phyloP scores from a whole-genome alignment of 2,888 invertebrate genomes.

The Trichacis sp. region DNA sequence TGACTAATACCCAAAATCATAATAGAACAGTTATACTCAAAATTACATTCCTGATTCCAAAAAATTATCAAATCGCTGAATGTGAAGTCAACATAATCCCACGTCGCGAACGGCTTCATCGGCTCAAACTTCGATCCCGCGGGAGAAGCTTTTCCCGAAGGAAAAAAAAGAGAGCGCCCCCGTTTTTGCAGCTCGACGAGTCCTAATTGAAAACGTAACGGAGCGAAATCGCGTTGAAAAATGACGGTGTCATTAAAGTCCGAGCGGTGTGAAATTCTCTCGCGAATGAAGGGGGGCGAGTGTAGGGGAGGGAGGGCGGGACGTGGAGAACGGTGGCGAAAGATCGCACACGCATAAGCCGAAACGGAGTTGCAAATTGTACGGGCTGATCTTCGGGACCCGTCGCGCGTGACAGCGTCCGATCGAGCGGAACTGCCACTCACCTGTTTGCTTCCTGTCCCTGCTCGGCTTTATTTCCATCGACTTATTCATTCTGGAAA shows the following conservation, averaged over 20 bases:
- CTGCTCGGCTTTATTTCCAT: conserved; percentile 39
- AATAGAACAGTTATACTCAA: too few species aligned
- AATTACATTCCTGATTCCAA: too few species aligned
- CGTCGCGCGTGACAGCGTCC: conserved; percentile 67
- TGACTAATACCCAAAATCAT: too few species aligned
- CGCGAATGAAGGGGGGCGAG: neutral
- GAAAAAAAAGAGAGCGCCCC: too few species aligned
- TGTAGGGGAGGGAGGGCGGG: neutral
- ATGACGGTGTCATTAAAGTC: neutral
- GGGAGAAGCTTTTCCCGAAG: too few species aligned
- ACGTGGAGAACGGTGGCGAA: conserved; percentile 39
- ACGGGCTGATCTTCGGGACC: conserved; percentile 63
- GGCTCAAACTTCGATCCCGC: too few species aligned
- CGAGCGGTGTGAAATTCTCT: neutral
- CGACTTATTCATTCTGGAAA: conserved; percentile 21
- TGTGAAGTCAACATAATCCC: too few species aligned
- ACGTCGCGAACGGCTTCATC: too few species aligned
- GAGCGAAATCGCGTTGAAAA: conserved; percentile 1
- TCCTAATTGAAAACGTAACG: conserved; percentile 3
- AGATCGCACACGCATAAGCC: conserved; percentile 50
- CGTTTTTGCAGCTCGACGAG: neutral
- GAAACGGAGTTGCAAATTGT: conserved; percentile 51
- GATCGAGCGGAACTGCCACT: conserved; percentile 69
- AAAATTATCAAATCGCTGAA: too few species aligned
- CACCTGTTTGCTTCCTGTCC: conserved; percentile 67